These are phyloP conservation scores for Priapulus caudatus DNA, from an alignment of 2,888 invertebrate species.

Conservation along the genomic window DNA sequence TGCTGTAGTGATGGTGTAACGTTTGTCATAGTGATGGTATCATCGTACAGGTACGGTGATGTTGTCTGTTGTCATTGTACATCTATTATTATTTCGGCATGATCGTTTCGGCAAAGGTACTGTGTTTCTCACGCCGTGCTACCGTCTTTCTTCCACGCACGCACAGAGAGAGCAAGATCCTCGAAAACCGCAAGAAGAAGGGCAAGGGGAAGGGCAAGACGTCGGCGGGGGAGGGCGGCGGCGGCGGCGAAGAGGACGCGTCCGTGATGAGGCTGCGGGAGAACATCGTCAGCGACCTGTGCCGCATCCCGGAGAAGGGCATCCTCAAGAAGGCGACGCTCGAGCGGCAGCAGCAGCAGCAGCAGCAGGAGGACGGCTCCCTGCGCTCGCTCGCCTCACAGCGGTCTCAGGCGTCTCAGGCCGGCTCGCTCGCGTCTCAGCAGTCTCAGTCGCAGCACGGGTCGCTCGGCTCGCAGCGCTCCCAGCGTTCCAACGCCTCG, in stretches of 20 bases:
- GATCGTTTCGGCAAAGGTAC: conserved; percentile 8
- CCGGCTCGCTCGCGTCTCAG: too few species aligned
- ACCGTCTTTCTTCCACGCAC: too few species aligned
- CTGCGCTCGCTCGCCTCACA: too few species aligned
- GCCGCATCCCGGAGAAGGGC: conserved; percentile 73
- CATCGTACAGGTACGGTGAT: too few species aligned
- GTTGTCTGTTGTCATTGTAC: conserved; percentile 8
- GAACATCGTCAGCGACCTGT: conserved; percentile 53
- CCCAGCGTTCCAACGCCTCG: background rate
- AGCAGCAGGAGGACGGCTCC: background rate
- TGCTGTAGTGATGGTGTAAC: too few species aligned
- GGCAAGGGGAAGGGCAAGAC: too few species aligned
- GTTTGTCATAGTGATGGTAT: too few species aligned
- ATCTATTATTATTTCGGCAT: background rate
- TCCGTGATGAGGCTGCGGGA: conserved; percentile 31
- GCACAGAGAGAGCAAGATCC: too few species aligned
- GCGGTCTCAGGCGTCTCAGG: too few species aligned
- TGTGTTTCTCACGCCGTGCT: conserved; percentile 17
- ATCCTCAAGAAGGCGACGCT: conserved; percentile 53
- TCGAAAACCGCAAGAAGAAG: too few species aligned
- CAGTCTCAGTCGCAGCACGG: too few species aligned
- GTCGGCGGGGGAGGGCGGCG: conserved; percentile 30
- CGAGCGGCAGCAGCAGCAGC: conserved; percentile 8
- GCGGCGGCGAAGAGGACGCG: conserved; percentile 27
- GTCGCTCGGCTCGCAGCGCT: background rate